These are phyloP conservation scores for Capreolus pygargus DNA, from an alignment of 2,113 vertebrate genomes.

Conservation along the genomic window DNA sequence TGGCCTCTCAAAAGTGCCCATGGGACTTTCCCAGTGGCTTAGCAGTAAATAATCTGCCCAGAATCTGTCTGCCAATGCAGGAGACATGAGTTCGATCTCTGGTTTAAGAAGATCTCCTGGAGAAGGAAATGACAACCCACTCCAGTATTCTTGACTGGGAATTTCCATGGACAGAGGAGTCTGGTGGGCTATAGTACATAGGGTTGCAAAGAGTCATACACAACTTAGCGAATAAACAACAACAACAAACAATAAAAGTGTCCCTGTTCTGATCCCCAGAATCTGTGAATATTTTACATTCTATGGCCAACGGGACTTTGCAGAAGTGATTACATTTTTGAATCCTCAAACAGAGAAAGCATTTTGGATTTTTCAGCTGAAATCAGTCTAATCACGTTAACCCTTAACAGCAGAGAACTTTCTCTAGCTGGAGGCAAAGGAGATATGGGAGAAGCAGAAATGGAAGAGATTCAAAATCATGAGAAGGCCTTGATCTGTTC, in stretches of 20 bases:
- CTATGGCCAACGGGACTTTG: neutral
- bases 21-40: neutral
- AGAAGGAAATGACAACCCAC: neutral
- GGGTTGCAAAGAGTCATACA: neutral
- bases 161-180: neutral
- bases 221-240: neutral
- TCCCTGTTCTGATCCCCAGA: neutral
- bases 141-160: neutral
- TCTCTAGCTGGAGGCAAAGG: neutral
- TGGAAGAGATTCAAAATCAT: neutral
- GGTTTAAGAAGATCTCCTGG: neutral
- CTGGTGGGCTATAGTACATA: neutral
- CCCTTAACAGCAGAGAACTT: neutral
- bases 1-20: neutral
- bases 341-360: neutral
- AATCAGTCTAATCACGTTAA: neutral
- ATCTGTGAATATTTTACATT: neutral
- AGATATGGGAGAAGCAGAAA: neutral
- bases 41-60: neutral
- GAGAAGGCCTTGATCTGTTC: neutral
- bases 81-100: neutral
- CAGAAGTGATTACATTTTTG: neutral
- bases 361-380: neutral
- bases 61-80: neutral
- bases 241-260: neutral